A percentile compares a stretch with the other conserved stretches of the same genome.
Conservation (phyloP, 2,113 vertebrate species). For the Silurus asotus region DNA sequence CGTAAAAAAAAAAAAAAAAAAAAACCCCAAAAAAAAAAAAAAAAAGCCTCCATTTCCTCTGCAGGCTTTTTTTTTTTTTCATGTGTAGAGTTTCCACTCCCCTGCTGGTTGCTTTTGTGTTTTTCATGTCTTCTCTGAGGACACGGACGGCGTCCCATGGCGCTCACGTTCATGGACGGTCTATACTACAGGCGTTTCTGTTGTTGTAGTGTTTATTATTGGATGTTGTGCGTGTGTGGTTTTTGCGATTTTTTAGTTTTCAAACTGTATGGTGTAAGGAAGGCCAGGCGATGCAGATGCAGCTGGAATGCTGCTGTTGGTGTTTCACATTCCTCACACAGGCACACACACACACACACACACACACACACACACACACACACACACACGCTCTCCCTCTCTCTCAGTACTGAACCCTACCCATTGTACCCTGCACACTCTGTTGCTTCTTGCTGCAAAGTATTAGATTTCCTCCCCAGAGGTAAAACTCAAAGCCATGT, state of each 20-base stretch:
- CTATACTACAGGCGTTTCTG: not conserved
- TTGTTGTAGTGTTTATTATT: not conserved
- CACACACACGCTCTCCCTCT: not conserved
- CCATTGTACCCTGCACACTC: slow-evolving; percentile 51
- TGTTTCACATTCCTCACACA: slow-evolving; percentile 73
- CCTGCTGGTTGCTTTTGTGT: slow-evolving; percentile 40
- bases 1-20: not conserved
- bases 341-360: slow-evolving; percentile 38
- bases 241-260: not conserved
- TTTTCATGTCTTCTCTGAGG: slow-evolving; percentile 20
- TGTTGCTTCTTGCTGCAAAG: slow-evolving; percentile 44
- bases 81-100: slow-evolving; percentile 42
- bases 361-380: slow-evolving; percentile 30
- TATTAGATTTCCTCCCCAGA: slow-evolving; percentile 48
- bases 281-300: slow-evolving; percentile 69
- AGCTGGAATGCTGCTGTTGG: slow-evolving; percentile 77
- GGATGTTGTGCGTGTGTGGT: not conserved
- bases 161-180: not conserved
- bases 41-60: slow-evolving; percentile 8
- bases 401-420: slow-evolving; percentile 26
- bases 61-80: not conserved
- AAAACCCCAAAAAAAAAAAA: not conserved
- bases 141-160: not conserved
- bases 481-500: slow-evolving; percentile 38
- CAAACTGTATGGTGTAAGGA: slow-evolving; percentile 21